A percentile compares a stretch with the other conserved stretches of the same genome.
These are phyloP conservation scores for Falco punctatus DNA, from an alignment of 2,113 vertebrate species.

Conservation along the genomic window DNA sequence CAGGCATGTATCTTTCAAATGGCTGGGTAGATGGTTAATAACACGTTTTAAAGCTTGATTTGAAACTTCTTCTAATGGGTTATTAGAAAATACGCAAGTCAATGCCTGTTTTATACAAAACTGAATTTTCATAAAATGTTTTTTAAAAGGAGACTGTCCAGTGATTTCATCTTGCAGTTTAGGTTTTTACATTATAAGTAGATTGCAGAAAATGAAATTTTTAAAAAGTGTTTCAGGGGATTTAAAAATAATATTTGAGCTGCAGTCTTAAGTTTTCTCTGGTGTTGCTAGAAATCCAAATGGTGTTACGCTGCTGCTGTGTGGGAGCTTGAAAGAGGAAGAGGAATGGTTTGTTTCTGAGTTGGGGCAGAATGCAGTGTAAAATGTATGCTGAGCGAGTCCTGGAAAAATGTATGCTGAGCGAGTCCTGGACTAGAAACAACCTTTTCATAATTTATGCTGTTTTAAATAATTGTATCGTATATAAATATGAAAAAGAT, in stretches of 20 bases:
- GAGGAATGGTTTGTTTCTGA: neutral
- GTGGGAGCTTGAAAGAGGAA: neutral
- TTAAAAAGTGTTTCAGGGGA: neutral
- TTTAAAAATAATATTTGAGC: neutral
- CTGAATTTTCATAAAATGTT: neutral
- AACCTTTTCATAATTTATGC: neutral
- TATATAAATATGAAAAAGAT: neutral
- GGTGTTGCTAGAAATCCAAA: neutral
- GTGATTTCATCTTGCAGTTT: neutral
- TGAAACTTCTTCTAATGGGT: slow-evolving; percentile 53
- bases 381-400: neutral
- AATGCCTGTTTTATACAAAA: neutral
- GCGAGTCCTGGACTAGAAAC: neutral
- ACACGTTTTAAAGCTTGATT: slow-evolving; percentile 69
- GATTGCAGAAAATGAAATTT: neutral
- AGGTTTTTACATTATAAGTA: neutral
- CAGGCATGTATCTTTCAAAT: slow-evolving; percentile 65
- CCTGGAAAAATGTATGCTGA: neutral
- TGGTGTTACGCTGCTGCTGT: accelerated
- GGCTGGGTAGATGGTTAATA: slow-evolving; percentile 69
- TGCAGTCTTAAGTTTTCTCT: neutral
- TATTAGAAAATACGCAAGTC: slow-evolving; percentile 39
- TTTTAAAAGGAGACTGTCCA: neutral
- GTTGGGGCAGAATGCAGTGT: neutral
- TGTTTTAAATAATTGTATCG: neutral